These are phyloP conservation scores for Orgyia antiqua DNA, from an alignment of 2,888 invertebrate species.

Conservation along the genomic window DNA sequence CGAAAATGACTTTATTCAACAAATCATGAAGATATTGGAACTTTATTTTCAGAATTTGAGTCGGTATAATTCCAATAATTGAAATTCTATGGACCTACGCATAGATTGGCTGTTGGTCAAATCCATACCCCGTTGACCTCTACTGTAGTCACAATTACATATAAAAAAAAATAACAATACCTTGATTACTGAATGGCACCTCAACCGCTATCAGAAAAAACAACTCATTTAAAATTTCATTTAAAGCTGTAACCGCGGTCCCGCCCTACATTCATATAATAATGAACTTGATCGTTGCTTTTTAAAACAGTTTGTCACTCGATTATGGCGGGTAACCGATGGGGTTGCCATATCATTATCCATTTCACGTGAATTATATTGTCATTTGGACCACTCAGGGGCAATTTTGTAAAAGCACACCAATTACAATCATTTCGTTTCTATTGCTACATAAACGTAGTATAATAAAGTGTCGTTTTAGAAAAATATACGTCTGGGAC, in stretches of 20 bases:
- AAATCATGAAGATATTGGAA: no score
- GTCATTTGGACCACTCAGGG: slow-evolving; percentile 59
- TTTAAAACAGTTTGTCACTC: slow-evolving; percentile 72
- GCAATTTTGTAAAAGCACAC: slow-evolving; percentile 56
- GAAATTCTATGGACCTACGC: no score
- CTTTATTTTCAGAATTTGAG: no score
- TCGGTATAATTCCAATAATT: no score
- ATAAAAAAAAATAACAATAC: no score
- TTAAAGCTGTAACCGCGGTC: slow-evolving; percentile 24
- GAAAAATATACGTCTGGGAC: slow-evolving; percentile 61
- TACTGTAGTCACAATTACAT: no score
- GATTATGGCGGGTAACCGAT: slow-evolving; percentile 62
- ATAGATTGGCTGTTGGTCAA: no score
- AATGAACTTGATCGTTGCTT: slow-evolving; percentile 51
- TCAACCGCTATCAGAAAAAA: no score
- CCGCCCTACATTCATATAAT: slow-evolving; percentile 28
- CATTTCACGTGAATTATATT: slow-evolving; percentile 61
- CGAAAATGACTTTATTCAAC: no score
- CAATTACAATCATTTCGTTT: slow-evolving; percentile 55
- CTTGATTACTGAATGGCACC: no score
- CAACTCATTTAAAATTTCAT: slow-evolving; percentile 20
- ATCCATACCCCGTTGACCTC: no score
- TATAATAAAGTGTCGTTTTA: slow-evolving; percentile 76
- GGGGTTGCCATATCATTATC: slow-evolving; percentile 64
- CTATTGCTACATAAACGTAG: slow-evolving; percentile 67